Evolutionary conservation across 2,113 vertebrate genomes (phyloP).

Genomic region (Dryoscopus gambensis): DNA sequence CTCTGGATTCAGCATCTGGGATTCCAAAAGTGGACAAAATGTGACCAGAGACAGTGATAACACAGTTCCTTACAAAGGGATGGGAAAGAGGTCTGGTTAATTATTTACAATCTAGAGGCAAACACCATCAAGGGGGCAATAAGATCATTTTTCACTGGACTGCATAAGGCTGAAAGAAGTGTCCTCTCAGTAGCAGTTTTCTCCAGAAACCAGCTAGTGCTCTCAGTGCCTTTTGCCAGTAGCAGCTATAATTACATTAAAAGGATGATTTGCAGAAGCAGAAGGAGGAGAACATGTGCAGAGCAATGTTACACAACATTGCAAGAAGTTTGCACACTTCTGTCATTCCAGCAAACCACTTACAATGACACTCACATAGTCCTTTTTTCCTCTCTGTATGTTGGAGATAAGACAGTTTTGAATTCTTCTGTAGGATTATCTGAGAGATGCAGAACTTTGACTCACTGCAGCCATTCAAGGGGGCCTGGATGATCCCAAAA

Average conservation of each 20-base stretch:
- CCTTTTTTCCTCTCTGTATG: neutral
- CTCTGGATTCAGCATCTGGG: neutral
- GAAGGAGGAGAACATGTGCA: constrained; percentile 24
- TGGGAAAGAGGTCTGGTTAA: neutral
- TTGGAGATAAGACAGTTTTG: neutral
- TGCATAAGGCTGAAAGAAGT: neutral
- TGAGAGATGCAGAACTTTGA: neutral
- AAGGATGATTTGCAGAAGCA: constrained; percentile 22
- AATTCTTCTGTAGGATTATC: neutral
- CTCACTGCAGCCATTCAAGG: neutral
- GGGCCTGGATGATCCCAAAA: neutral
- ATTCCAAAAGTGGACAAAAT: neutral
- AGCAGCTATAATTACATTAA: constrained; percentile 30
- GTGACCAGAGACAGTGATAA: neutral
- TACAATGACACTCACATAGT: neutral
- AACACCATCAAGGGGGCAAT: neutral
- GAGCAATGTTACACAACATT: neutral
- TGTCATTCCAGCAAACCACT: neutral
- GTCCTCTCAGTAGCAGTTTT: neutral
- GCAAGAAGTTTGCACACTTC: neutral
- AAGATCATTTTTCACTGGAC: neutral
- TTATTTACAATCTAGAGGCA: neutral
- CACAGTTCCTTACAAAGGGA: neutral
- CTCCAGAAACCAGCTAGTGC: neutral
- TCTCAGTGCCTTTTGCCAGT: constrained; percentile 12